Conservation (phyloP, 1,140 invertebrate genomes). For the Lepidurus arcticus region DNA sequence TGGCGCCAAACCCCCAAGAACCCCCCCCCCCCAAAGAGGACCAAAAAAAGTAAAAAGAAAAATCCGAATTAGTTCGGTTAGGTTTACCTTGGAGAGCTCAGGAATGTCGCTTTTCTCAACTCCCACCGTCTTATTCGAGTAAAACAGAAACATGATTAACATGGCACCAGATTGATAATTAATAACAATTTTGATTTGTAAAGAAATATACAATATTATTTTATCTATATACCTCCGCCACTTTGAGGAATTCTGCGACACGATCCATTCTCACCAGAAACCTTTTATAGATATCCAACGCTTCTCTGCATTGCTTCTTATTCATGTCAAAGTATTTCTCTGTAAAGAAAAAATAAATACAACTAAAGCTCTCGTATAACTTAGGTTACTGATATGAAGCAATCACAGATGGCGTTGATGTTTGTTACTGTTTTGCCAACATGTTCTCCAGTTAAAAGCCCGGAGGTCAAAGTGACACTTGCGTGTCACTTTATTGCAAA, state of each 20-base stretch:
- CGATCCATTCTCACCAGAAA: constrained; percentile 98
- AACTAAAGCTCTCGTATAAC: not conserved
- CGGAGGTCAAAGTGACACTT: too few species aligned
- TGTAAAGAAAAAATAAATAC: constrained; percentile 43
- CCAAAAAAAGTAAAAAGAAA: not conserved
- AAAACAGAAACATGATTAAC: not conserved
- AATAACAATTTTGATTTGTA: not conserved
- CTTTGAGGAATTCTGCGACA: constrained; percentile 96
- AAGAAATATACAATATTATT: constrained; percentile 31
- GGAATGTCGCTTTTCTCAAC: constrained; percentile 41
- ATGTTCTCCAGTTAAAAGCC: too few species aligned
- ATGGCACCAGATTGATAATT: constrained; percentile 24
- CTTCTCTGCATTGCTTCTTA: constrained; percentile 96
- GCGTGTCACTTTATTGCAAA: too few species aligned
- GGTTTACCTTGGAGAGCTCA: constrained; percentile 39
- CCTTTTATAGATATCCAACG: constrained; percentile 97
- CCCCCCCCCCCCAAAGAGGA: not conserved
- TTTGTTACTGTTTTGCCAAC: too few species aligned
- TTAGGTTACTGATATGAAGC: too few species aligned
- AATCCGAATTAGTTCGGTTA: constrained; percentile 15
- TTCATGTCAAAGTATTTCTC: constrained; percentile 99
- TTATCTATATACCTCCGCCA: constrained; percentile 65
- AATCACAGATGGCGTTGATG: too few species aligned
- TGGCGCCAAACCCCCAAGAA: constrained; percentile 28
- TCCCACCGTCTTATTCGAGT: constrained; percentile 37